phyloP scores from a whole-genome alignment of 2,113 vertebrate species.

The Motacilla alba region DNA sequence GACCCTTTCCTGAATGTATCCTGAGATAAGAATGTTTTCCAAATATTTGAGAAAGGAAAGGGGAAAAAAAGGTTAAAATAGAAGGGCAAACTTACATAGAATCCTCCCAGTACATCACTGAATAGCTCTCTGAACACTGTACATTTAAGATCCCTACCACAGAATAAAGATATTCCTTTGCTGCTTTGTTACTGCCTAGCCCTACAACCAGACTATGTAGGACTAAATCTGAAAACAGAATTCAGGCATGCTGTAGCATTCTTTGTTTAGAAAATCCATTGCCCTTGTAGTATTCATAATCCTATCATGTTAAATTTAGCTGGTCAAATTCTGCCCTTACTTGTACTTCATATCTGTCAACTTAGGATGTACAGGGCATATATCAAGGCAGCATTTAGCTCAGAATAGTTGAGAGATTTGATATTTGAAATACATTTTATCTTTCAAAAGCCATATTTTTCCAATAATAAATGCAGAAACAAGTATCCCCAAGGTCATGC shows the following conservation, averaged over 20 bases:
- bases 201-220: background rate
- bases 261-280: background rate
- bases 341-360: background rate
- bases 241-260: background rate
- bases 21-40: background rate
- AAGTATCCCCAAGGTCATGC: background rate
- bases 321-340: background rate
- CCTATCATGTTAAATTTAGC: background rate
- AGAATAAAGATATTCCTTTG: background rate
- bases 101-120: background rate
- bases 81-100: background rate
- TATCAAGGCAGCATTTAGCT: background rate
- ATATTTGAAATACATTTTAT: background rate
- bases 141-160: background rate
- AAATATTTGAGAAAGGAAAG: background rate
- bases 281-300: background rate
- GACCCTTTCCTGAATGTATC: background rate
- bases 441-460: background rate
- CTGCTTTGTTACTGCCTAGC: background rate
- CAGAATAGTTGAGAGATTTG: background rate
- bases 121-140: background rate
- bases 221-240: background rate
- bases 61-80: background rate
- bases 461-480: background rate
- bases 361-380: background rate